Base-by-base conservation (phyloP, 2,888 invertebrate species). In the Pristionchus arcanus region DNA sequence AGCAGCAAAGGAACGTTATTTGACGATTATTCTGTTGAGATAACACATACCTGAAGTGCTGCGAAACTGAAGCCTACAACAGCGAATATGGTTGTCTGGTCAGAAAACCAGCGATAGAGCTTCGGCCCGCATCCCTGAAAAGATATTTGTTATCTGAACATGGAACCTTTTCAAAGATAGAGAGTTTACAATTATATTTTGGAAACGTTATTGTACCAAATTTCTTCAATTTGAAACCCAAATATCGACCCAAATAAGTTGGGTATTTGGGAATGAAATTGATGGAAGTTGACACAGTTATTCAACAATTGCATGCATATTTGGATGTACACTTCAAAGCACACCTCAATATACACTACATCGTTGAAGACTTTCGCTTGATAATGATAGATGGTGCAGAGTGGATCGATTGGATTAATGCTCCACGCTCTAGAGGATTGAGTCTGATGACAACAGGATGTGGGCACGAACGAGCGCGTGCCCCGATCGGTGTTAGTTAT, bases 321-420 rank as follows among this genome's bases (percentile, higher is more conserved):
- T 13, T 25, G 19, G 21, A 11, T 4, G 83, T n/a, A 5, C 21
- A 42, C 25, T 19, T 4, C 31, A 42, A 53, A 31, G n/a, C 25
- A 25, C 42, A 94, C 94, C 90, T 91, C 93, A 68, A 31, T 90
- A 90, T 95, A 91, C 15, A 95, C 94, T n/a, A 92, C 91, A 66
- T 91, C 90, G 85, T 92, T 91, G 91, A 94, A 94, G 11, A 93
- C 92, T 53, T 74, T 86, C 0, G 91, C 90, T 55, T 90, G 53
- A 90, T 94, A 95, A n/a, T 90, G 89, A 88, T 95, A 94, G n/a
- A 93, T 94, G 9, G 90, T 94, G 90, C 95, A 95, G 92, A 94
- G 92, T 37, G 94, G 94, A 89, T 95, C 94, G 59, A 95, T 92
- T 0, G 95, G 94, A 55, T 90, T 89, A 28, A 93, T 91, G 63